Base-by-base conservation (phyloP, 1,140 invertebrate genomes). In the Onthophagus taurus region DNA sequence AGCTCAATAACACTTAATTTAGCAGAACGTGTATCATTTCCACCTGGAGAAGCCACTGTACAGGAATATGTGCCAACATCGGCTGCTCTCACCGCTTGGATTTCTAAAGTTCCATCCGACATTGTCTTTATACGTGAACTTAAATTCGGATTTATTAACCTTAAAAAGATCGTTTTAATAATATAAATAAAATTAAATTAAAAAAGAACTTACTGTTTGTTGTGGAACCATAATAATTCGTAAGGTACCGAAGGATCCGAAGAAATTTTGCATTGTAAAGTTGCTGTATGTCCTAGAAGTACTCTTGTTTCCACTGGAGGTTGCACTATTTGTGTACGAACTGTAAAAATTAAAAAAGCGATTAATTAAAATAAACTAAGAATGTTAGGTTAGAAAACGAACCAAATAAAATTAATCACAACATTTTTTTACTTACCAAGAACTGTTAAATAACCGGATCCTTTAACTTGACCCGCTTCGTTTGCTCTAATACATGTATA, bases 181-280 rank as follows among this genome's bases (percentile, higher is more conserved):
- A 37, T 8, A 37, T 3, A 9, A 13, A 18, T 34, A 1, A 19
- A n/a, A 4, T 11, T 20, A 19, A n/a, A 37, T 4, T 21, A 23
- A 23, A 12, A 12, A 8, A 4, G 12, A 37, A 72, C 77, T 72
- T 68, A 85, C 80, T 85, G 81, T 58, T 80, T 77, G 64, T 90
- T 85, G 54, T 90, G 86, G 64, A 82, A 90, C 94, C 93, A 97
- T 50, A 85, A 78, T 50, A 96, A 81, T 50, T 84, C 80, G 55
- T 83, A 91, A n/a, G 82, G 77, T n/a, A 96, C 85, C 47, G 80
- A 80, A 14, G 86, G 81, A 68, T 96, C 92, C 57, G 83, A 87
- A n/a, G 83, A 90, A 18, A 96, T 85, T 71, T 86, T 89, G 69
- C 94, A 97, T 54, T 91, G 86, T 37, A 97, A 68, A 13, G 84